Conservation (phyloP, 2,113 vertebrate genomes). For the Hyaena hyaena region DNA sequence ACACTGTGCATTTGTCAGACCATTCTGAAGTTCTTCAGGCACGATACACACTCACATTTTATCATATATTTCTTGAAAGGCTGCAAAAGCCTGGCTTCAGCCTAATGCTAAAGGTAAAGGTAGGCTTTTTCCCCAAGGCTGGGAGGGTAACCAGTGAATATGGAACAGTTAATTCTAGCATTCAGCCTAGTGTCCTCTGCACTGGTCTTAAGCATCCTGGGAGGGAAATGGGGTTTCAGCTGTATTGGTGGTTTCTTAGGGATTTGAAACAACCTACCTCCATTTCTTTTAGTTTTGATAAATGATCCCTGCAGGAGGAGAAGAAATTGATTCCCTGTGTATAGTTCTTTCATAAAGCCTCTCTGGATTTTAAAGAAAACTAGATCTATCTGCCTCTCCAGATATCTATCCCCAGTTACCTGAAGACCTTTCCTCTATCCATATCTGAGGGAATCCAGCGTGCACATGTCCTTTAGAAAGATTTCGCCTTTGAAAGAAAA, state of each 20-base stretch:
- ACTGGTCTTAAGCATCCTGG: not conserved
- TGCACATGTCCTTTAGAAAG: constrained; percentile 75
- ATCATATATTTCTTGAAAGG: not conserved
- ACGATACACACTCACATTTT: accelerated
- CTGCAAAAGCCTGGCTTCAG: not conserved
- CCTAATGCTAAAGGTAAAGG: not conserved
- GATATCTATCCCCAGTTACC: constrained; percentile 63
- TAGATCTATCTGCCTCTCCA: constrained; percentile 65
- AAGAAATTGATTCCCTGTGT: not conserved
- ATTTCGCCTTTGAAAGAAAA: constrained; percentile 72
- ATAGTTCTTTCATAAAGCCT: constrained; percentile 41
- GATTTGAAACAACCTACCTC: not conserved
- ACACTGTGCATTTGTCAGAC: not conserved
- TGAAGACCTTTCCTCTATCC: constrained; percentile 76
- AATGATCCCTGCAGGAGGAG: not conserved
- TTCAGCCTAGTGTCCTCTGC: too few relatives aligned
- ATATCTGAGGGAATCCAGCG: constrained; percentile 72
- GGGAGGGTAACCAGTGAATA: not conserved
- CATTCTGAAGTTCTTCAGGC: not conserved
- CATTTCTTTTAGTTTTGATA: not conserved
- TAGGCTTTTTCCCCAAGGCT: not conserved
- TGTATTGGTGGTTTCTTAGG: not conserved
- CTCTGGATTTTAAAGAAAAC: constrained; percentile 79
- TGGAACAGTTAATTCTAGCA: not conserved
- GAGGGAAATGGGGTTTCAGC: not conserved